These are phyloP conservation scores for Zosterops borbonicus DNA, from an alignment of 2,113 vertebrate species.

Conservation along the genomic window DNA sequence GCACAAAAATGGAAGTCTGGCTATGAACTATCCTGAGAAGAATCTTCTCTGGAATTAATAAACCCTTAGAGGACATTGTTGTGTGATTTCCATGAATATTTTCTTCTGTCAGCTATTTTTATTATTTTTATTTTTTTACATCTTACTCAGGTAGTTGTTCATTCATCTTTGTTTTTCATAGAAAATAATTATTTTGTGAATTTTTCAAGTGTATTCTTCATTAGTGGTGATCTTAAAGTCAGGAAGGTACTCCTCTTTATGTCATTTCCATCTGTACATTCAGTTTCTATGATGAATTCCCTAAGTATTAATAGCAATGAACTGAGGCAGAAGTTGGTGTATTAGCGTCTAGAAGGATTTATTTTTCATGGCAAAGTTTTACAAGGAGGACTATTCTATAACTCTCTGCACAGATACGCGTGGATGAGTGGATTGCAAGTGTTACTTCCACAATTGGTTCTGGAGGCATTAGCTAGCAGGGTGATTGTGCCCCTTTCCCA, in stretches of 20 bases:
- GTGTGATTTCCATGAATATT: not conserved
- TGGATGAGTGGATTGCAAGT: constrained; percentile 43
- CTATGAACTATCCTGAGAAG: not conserved
- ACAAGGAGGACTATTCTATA: not conserved
- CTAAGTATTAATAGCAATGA: not conserved
- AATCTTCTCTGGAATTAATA: not conserved
- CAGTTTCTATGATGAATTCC: not conserved
- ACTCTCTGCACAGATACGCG: not conserved
- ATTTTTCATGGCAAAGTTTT: not conserved
- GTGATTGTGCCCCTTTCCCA: constrained; percentile 42
- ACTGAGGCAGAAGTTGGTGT: not conserved
- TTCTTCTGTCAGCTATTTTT: not conserved
- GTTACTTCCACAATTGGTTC: constrained; percentile 53
- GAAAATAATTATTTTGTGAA: not conserved
- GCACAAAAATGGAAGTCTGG: not conserved
- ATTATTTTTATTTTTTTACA: not conserved
- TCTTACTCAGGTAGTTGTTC: not conserved
- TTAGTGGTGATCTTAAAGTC: not conserved
- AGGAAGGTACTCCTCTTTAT: not conserved
- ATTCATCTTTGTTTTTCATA: not conserved
- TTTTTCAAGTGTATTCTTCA: not conserved
- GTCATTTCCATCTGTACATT: not conserved
- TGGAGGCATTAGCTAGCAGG: constrained; percentile 45
- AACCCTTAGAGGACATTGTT: not conserved
- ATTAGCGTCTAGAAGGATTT: not conserved